phyloP scores from a whole-genome alignment of 2,888 invertebrate species.

The Alloscopus bannaensis region DNA sequence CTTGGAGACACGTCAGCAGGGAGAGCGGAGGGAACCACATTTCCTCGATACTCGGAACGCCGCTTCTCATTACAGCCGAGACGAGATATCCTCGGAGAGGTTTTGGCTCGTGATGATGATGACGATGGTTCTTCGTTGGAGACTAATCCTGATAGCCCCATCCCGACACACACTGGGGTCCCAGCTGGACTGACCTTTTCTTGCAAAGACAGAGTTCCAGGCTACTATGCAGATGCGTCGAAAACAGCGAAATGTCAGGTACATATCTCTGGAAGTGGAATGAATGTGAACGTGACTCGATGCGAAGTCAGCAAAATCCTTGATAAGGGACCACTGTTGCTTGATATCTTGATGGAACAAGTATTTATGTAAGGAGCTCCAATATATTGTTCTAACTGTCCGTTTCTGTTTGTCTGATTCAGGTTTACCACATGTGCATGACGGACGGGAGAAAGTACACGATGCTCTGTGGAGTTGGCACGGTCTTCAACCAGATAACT shows the following conservation, averaged over 20 bases:
- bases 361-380: too few relatives aligned
- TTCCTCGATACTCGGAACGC: conserved; percentile 1
- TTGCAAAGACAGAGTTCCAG: conserved; percentile 65
- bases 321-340: neutral
- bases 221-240: conserved; percentile 67
- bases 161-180: conserved; percentile 60
- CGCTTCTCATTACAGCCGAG: conserved; percentile 6
- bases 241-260: conserved; percentile 65
- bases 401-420: neutral
- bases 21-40: conserved; percentile 8
- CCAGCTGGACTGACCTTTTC: conserved; percentile 67
- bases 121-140: conserved; percentile 15
- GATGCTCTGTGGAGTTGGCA: conserved; percentile 73
- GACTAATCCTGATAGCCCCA: conserved; percentile 23
- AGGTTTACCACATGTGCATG: conserved; percentile 73
- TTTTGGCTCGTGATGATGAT: neutral
- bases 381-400: neutral
- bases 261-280: neutral
- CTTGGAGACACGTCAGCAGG: too few relatives aligned
- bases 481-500: conserved; percentile 73
- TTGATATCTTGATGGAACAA: conserved; percentile 1
- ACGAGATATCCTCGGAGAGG: neutral
- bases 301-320: neutral
- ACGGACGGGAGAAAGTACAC: conserved; percentile 72
- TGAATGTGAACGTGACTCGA: neutral